Evolutionary conservation across 1,140 invertebrate genomes (phyloP), one percentile per base, ranked within the genome.

Genomic region (Pachypsylla venusta): DNA sequence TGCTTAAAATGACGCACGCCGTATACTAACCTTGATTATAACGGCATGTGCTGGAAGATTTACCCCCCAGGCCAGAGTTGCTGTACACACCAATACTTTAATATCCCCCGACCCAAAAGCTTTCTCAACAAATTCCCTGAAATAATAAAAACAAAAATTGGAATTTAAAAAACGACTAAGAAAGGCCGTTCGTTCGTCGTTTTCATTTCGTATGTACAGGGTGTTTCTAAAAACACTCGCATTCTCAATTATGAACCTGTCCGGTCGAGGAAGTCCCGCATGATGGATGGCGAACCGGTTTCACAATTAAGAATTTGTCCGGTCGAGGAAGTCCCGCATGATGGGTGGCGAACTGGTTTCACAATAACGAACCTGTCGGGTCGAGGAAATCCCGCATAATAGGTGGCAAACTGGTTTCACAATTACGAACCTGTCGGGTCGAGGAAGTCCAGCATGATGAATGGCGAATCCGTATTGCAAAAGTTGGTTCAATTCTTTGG

Each of bases 1-100:
- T n/a, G n/a, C n/a, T n/a, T n/a, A n/a, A n/a, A n/a, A n/a, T n/a
- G n/a, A n/a, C n/a, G n/a, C n/a, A n/a, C n/a, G n/a, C n/a, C n/a
- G n/a, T n/a, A n/a, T 39, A 65, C 62, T 69, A 75, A 89, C 87
- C 71, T 87, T 86, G 63, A 99, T 99, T 54, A 99, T 85, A 60
- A 99, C 96, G 57, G 90, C 93, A 74, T 98, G 93, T 0, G 95
- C 96, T 0, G 96, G 96, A 62, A 99, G 76, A 76, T 99, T 99
- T 0, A 99, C 95, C 64, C 97, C 97, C 97, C 97, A 99, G 24
- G 97, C 97, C 10, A 99, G 75, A 0, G 97, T 99, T 1, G 96
- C 89, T 0, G 97, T 99, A 73, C 95, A 99, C 10, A 95, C 88
- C 1, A 99, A 74, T 2, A 98, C 92, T 69, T 91, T 92, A 35